Evolutionary conservation across 2,888 invertebrate species (phyloP), one percentile per base, ranked within the genome.

Genomic region (Acronicta leporina): DNA sequence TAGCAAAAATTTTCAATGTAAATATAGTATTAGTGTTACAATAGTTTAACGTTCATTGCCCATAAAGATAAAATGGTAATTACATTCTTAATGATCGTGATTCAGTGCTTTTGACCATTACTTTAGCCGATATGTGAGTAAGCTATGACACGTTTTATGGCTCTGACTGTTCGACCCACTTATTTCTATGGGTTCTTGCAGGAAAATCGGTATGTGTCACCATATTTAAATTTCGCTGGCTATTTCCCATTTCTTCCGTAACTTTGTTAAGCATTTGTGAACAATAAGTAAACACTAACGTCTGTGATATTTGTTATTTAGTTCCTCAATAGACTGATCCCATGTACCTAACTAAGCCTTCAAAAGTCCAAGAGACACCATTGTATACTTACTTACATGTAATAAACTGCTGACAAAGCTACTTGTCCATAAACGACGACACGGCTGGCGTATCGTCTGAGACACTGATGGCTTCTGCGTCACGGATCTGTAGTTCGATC

Each of bases 1-100:
- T 71, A 69, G 66, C 60, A 74, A 72, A 63, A 72, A 72, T 74
- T 75, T n/a, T 75, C 69, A 75, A 71, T 79, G 79, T 76, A 73
- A 80, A 79, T 77, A 71, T 75, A 68, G 66, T 72, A 79, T 79
- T 55, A 53, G 46, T 62, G 51, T 62, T 83, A 80, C 83, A 82
- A 83, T 84, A 78, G 82, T 79, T 80, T 80, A 73, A 47, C 72
- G 46, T 80, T 81, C 82, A 86, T 84, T 84, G 87, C 84, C 88
- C 89, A 86, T 92, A 92, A 92, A 92, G 92, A 92, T 93, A 90
- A 90, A 84, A 86, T 60, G 59, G 79, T 90, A 89, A 91, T 92
- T 88, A 87, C 84, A 84, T 88, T 89, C 83, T 87, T 85, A 83
- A 87, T 85, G 86, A 79, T 83, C 80, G 76, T 73, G 78, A 73